Evolutionary conservation across 1,140 invertebrate species (phyloP).

Genomic region (Drosophila oshimai): DNA sequence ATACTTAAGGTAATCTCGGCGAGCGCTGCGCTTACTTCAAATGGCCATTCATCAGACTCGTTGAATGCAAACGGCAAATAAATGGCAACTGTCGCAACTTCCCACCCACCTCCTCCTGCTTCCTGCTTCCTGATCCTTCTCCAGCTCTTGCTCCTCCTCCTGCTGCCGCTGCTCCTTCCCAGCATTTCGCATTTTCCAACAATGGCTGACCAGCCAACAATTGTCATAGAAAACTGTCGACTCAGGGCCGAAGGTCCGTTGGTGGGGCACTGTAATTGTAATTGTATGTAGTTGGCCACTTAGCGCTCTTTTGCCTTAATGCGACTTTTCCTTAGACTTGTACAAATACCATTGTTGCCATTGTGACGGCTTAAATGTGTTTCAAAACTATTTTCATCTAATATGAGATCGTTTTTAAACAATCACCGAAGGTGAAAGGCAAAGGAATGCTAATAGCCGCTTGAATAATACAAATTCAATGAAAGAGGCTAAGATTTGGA

Average conservation of each 20-base stretch:
- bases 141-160: neutral
- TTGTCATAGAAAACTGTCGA: constrained; percentile 74
- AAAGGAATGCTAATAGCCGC: neutral
- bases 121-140: neutral
- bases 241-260: constrained; percentile 22
- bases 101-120: neutral
- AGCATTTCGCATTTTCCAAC: constrained; percentile 20
- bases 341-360: constrained; percentile 55
- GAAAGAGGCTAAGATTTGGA: too few species aligned
- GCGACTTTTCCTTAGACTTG: constrained; percentile 44
- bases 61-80: constrained; percentile 80
- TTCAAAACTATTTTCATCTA: constrained; percentile 68
- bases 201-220: constrained; percentile 69
- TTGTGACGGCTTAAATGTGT: constrained; percentile 60
- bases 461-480: neutral
- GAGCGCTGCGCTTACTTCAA: constrained; percentile 76
- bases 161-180: neutral
- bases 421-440: neutral
- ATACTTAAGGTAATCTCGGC: constrained; percentile 79
- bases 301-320: constrained; percentile 74
- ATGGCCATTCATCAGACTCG: constrained; percentile 79
- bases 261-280: constrained; percentile 59
- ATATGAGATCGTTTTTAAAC: constrained; percentile 34
- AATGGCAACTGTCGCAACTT: constrained; percentile 57
- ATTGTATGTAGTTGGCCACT: constrained; percentile 75